Percentiles rank a stretch among this genome's conserved stretches.
These are phyloP conservation scores for Hestina assimilis DNA, from an alignment of 1,140 invertebrate genomes.

Conservation along the genomic window DNA sequence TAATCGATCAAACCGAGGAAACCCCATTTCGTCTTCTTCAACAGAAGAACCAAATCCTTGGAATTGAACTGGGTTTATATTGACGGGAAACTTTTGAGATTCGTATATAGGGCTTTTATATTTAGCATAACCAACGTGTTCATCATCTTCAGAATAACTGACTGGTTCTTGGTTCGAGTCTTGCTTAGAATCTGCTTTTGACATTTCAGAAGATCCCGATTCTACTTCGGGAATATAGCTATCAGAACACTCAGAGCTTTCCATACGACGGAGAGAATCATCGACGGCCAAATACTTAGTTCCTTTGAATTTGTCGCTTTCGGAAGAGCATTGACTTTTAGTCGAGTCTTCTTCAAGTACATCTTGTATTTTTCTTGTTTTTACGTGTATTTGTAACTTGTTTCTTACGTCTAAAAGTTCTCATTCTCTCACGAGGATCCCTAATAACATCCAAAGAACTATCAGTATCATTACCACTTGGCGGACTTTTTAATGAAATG, in stretches of 20 bases:
- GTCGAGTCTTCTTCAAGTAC: constrained; percentile 76
- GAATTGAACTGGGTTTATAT: constrained; percentile 75
- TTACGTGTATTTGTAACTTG: constrained; percentile 79
- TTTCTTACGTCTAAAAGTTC: constrained; percentile 81
- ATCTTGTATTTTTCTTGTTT: constrained; percentile 78
- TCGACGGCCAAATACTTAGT: constrained; percentile 59
- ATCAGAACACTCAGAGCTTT: constrained; percentile 82
- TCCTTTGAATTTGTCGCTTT: constrained; percentile 76
- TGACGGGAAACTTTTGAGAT: constrained; percentile 61
- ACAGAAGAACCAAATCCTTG: constrained; percentile 81
- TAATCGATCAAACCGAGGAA: constrained; percentile 79
- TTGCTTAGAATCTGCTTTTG: constrained; percentile 76
- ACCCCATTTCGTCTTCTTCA: constrained; percentile 82
- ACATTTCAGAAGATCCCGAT: constrained; percentile 81
- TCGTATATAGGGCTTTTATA: constrained; percentile 63
- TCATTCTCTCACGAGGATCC: constrained; percentile 80
- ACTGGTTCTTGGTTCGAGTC: constrained; percentile 73
- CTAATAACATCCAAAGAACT: constrained; percentile 82
- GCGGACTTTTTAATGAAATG: constrained; percentile 81
- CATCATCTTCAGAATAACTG: constrained; percentile 79
- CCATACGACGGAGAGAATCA: constrained; percentile 64
- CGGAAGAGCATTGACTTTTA: constrained; percentile 75
- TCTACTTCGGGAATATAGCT: constrained; percentile 83
- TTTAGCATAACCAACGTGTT: constrained; percentile 67
- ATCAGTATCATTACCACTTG: constrained; percentile 84